Base-by-base conservation (phyloP, 2,888 invertebrate species). In the Drosophila barbarae region DNA sequence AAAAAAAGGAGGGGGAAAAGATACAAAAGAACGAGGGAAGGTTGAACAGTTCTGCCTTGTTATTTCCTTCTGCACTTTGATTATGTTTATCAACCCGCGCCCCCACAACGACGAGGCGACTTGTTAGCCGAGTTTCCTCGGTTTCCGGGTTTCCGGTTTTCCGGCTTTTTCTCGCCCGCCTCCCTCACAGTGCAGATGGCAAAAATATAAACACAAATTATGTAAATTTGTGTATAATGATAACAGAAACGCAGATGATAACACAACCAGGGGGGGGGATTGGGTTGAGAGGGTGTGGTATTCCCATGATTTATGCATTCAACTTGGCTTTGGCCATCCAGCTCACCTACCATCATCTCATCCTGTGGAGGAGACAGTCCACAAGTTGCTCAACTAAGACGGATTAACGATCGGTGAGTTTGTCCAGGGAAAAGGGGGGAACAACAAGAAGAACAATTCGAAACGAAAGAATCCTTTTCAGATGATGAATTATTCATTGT, bases 221-320 rank as follows among this genome's bases (percentile, higher is more conserved):
- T 80, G 78, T 72, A 84, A 80, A 80, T 80, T 74, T 83, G 67
- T 72, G 80, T 80, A 79, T 83, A 79, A 83, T 79, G 77, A 77
- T 83, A 79, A 73, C 68, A 74, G 65, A 32, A 55, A 59, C 28
- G 54, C 50, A 35, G 47, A 59, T 36, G 56, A 21, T 57, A 35
- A 32, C 30, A 26, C 21, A 41, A 26, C 39, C 32, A 26, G n/a
- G 26, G 30, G n/a, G 26, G n/a, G 30, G n/a, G 64, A 21, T 58
- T 46, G 44, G 44, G 59, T 38, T 58, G 44, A 32, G 58, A 57
- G 58, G 30, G 74, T 50, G 18, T 50, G 3, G n/a, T 6, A 3
- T 10, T 0, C 2, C 46, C 71, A 53, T 73, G 74, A 74, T 76
- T 73, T 71, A 76, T 74, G 68, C 71, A 61, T 65, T 65, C 61